phyloP scores from a whole-genome alignment of 2,797 vertebrate species.

The Hipposideros larvatus region DNA sequence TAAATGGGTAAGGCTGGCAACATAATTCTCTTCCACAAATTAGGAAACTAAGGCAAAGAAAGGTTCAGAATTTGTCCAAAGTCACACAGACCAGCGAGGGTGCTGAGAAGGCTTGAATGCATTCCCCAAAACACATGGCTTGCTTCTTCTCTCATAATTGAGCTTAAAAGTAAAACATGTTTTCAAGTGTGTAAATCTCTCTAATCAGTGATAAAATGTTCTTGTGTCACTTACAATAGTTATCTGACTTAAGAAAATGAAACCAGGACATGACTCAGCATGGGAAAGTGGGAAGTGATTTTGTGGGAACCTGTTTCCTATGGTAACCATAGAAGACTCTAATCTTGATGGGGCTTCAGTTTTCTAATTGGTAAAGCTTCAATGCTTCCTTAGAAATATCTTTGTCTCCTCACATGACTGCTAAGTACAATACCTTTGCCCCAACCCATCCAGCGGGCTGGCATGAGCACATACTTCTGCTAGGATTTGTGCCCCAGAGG shows the following conservation, averaged over 20 bases:
- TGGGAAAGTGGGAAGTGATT: slow-evolving; percentile 74
- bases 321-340: neutral
- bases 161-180: slow-evolving; percentile 5
- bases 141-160: slow-evolving; percentile 30
- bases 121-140: neutral
- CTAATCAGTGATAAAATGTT: neutral
- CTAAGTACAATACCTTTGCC: neutral
- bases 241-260: slow-evolving; percentile 63
- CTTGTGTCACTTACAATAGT: slow-evolving; percentile 31
- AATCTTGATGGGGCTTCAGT: slow-evolving; percentile 5
- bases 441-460: neutral
- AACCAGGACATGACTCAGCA: slow-evolving; percentile 71
- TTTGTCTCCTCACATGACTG: neutral
- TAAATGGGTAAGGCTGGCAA: neutral
- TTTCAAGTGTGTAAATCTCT: slow-evolving; percentile 54
- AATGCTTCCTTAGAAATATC: neutral
- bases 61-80: neutral
- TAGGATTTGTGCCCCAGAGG: neutral
- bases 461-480: neutral
- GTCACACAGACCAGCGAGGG: neutral
- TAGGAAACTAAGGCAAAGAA: neutral
- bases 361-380: slow-evolving; percentile 10
- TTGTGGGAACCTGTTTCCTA: slow-evolving; percentile 60
- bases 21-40: neutral
- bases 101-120: neutral